Evolutionary conservation across 2,113 vertebrate species (phyloP), one percentile per base, ranked within the genome.

Genomic region (Porphyrio hochstetteri): DNA sequence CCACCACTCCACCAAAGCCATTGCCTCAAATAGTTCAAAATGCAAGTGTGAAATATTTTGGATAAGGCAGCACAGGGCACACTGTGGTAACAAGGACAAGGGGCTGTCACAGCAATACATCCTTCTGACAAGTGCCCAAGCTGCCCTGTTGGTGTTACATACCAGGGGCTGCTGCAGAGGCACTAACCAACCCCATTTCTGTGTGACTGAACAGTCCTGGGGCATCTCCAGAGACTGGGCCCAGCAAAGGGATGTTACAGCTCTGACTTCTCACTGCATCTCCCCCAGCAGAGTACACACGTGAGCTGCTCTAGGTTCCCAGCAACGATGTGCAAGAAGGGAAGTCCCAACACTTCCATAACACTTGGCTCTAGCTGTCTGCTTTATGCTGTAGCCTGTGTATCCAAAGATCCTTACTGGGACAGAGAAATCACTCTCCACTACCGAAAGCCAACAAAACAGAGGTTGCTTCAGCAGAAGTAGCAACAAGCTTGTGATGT

Each of bases 111-210:
- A 88, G 64, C 27, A 48, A 29, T 35, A 13, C 33, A 29, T 21
- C 29, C n/a, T 81, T n/a, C 65, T 29, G 35, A 15, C 20, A 14
- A n/a, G n/a, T 4, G 16, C 50, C 14, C 0, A 2, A 67, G 33
- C 50, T 67, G 28, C 19, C 42, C 36, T 2, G 3, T 28, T 46
- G 11, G 21, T 0, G 1, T 35, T 13, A 40, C 5, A 15, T 2
- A 1, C 35, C 12, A 27, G 6, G 21, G 9, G 31, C 74, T 90
- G 68, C 64, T 38, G 11, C 2, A 1, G 59, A 57, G 38, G 27
- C 10, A 2, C 16, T 27, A 48, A 53, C 14, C 21, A 53, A 24
- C 8, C 5, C 17, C 48, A 8, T 25, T 16, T 33, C 52, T 16
- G 25, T 25, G 25, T 60, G 72, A 57, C 21, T 0, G 1, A 82